phyloP scores from a whole-genome alignment of 1,140 invertebrate species.

The Bombus haemorrhoidalis region DNA sequence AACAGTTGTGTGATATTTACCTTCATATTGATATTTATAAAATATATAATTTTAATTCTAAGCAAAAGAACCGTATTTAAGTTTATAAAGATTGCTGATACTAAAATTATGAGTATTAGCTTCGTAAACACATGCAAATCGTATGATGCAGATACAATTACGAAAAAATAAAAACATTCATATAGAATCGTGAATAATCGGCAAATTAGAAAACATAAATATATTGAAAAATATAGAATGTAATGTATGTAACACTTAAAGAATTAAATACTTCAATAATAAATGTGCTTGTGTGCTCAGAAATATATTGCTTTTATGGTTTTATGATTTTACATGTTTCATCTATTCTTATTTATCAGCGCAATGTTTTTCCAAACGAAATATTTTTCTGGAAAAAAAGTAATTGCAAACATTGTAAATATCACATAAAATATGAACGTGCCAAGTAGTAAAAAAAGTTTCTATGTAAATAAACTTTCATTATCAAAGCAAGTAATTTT shows the following conservation, averaged over 20 bases:
- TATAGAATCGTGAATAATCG: background rate
- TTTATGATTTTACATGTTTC: background rate
- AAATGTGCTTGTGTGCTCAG: no score
- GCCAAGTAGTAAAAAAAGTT: background rate
- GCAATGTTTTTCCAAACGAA: background rate
- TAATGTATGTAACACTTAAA: background rate
- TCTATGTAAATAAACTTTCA: background rate
- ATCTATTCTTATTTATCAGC: background rate
- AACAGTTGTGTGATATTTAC: background rate
- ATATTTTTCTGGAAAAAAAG: background rate
- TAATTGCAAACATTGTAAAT: background rate
- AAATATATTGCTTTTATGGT: background rate
- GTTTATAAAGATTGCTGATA: background rate
- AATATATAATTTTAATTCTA: background rate
- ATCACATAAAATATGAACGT: background rate
- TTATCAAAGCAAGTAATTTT: background rate
- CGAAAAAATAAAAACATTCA: background rate
- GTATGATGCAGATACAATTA: background rate
- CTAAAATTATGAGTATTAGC: background rate
- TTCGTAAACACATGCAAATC: background rate
- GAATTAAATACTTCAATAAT: background rate
- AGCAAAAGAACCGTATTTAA: background rate
- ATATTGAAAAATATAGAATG: background rate
- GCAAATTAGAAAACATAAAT: background rate
- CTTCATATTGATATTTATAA: background rate